phyloP scores from a whole-genome alignment of 2,113 vertebrate genomes.

The Rhea pennata region DNA sequence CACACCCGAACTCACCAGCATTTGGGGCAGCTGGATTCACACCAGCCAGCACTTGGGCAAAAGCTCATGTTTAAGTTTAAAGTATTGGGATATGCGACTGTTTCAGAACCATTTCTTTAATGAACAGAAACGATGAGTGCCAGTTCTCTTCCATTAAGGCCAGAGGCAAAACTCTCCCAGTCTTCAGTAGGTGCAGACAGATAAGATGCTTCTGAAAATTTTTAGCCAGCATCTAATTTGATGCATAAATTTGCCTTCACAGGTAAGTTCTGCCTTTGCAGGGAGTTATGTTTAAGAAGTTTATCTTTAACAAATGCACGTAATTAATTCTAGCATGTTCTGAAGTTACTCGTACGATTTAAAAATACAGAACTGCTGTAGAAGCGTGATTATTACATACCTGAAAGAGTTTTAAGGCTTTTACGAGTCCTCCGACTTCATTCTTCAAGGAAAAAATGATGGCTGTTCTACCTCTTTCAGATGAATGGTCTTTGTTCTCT shows the following conservation, averaged over 20 bases:
- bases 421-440: slow-evolving; percentile 95
- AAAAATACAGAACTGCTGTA: not conserved
- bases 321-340: not conserved
- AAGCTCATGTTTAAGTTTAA: not conserved
- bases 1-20: not conserved
- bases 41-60: not conserved
- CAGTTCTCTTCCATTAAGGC: not conserved
- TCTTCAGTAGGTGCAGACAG: rapidly evolving
- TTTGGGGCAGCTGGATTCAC: not conserved
- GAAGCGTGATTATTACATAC: slow-evolving; percentile 61
- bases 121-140: not conserved
- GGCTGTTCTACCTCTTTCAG: slow-evolving; percentile 86
- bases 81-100: not conserved
- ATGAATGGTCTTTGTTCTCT: slow-evolving; percentile 85
- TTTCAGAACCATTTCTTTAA: not conserved
- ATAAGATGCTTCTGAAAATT: not conserved
- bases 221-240: not conserved
- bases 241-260: not conserved
- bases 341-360: not conserved
- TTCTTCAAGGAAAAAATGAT: slow-evolving; percentile 96
- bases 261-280: not conserved
- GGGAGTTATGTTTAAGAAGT: not conserved
- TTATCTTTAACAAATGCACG: not conserved
- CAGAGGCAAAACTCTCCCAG: not conserved
- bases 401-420: slow-evolving; percentile 96